Evolutionary conservation across 2,888 invertebrate genomes (phyloP).

Genomic region (Meandrusa payeni): DNA sequence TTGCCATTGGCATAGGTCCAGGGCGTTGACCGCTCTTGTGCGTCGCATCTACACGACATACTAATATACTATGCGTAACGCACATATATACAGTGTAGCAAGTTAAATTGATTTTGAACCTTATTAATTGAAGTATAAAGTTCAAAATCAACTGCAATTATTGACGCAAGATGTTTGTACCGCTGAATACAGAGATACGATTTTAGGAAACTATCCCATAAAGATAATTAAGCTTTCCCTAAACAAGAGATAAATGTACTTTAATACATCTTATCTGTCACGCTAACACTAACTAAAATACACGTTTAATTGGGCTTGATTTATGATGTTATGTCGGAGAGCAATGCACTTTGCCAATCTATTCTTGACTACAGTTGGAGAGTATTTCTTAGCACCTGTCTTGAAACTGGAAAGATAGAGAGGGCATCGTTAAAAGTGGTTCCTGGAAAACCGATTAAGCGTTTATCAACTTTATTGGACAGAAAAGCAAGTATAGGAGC

Average conservation of each 20-base stretch:
- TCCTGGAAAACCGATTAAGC: neutral
- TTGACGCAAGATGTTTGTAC: neutral
- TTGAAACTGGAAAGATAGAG: conserved; percentile 15
- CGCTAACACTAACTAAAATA: conserved; percentile 2
- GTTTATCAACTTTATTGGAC: neutral
- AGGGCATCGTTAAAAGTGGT: conserved; percentile 2
- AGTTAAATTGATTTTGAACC: conserved; percentile 3
- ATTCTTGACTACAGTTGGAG: conserved; percentile 12
- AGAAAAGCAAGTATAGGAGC: neutral
- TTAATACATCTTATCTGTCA: conserved; percentile 10
- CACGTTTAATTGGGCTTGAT: conserved; percentile 16
- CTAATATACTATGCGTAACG: conserved; percentile 13
- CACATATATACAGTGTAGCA: conserved; percentile 2
- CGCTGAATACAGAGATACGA: conserved; percentile 13
- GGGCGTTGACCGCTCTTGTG: conserved; percentile 55
- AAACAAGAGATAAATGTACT: conserved; percentile 19
- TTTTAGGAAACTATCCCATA: conserved; percentile 21
- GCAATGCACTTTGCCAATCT: conserved; percentile 18
- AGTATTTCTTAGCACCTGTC: conserved; percentile 17
- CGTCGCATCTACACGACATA: conserved; percentile 28
- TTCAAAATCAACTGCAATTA: neutral
- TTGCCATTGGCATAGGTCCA: conserved; percentile 70
- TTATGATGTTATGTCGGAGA: conserved; percentile 14
- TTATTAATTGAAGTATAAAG: neutral
- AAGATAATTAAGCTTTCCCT: conserved; percentile 20